Percentiles rank a stretch among this genome's conserved stretches.
These are phyloP conservation scores for Dascillus cervinus DNA, from an alignment of 2,888 invertebrate genomes.

Conservation along the genomic window DNA sequence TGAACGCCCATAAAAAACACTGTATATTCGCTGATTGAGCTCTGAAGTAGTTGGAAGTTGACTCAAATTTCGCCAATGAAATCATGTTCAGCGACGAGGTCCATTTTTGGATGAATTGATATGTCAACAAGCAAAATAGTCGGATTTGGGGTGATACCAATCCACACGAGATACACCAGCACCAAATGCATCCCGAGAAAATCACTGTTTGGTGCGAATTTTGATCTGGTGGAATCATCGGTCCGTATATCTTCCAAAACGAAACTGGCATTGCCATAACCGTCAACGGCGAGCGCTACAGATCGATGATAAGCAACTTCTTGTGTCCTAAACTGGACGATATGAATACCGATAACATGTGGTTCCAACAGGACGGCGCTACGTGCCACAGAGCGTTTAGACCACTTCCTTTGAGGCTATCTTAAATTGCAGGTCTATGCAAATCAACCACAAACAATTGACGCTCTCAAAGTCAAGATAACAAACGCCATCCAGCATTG, in stretches of 20 bases:
- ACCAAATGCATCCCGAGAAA: slow-evolving; percentile 16
- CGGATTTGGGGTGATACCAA: slow-evolving; percentile 17
- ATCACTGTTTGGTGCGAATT: slow-evolving; percentile 14
- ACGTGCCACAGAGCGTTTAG: slow-evolving; percentile 20
- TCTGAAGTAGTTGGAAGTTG: slow-evolving; percentile 14
- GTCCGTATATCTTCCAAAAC: slow-evolving; percentile 11
- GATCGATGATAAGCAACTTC: slow-evolving; percentile 7
- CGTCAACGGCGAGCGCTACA: slow-evolving; percentile 8
- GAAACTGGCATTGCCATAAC: slow-evolving; percentile 11
- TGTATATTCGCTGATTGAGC: slow-evolving; percentile 17
- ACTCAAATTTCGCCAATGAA: slow-evolving; percentile 15
- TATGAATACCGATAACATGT: slow-evolving; percentile 14
- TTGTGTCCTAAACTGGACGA: slow-evolving; percentile 20
- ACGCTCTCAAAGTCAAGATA: no score
- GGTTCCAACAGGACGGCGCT: slow-evolving; percentile 17
- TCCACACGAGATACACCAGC: slow-evolving; percentile 16
- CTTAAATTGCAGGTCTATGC: no score
- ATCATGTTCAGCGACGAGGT: slow-evolving; percentile 15
- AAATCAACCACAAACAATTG: no score
- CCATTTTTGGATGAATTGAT: slow-evolving; percentile 15
- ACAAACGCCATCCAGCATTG: no score
- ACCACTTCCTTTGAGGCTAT: no score
- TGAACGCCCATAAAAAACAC: slow-evolving; percentile 15
- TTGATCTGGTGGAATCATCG: slow-evolving; percentile 12
- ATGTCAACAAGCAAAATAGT: slow-evolving; percentile 16